Conservation (phyloP, 2,888 invertebrate genomes). For the Meteorus cinctellus region DNA sequence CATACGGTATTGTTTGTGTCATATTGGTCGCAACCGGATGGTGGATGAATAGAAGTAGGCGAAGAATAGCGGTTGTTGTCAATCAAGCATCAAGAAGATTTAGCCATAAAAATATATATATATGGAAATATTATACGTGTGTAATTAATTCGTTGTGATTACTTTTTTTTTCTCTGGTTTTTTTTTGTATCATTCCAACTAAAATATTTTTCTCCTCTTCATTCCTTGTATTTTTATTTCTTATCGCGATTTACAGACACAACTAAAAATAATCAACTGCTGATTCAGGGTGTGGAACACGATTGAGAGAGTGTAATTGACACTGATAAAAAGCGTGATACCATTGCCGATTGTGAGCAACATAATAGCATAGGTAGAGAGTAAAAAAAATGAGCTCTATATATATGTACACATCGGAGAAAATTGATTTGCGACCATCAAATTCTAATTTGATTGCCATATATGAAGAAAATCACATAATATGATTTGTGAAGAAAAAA, state of each 20-base stretch:
- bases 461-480: no score
- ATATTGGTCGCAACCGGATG: constrained; percentile 64
- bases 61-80: constrained; percentile 69
- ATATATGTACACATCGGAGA: constrained; percentile 34
- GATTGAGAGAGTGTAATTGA: constrained; percentile 65
- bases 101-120: constrained; percentile 69
- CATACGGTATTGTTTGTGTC: constrained; percentile 51
- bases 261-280: constrained; percentile 19
- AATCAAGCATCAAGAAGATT: constrained; percentile 71
- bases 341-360: constrained; percentile 64
- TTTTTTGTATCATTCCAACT: constrained; percentile 30
- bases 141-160: constrained; percentile 44
- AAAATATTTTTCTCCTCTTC: constrained; percentile 31
- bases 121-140: constrained; percentile 66
- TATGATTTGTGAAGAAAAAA: constrained; percentile 44
- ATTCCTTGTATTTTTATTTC: neutral
- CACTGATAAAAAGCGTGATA: constrained; percentile 71
- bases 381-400: neutral
- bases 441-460: no score
- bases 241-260: neutral
- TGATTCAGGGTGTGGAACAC: constrained; percentile 49
- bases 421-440: no score
- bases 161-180: constrained; percentile 43
- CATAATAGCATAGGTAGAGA: neutral
- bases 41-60: constrained; percentile 70